Evolutionary conservation across 2,113 vertebrate species (phyloP).

Genomic region (Bombycilla garrulus): DNA sequence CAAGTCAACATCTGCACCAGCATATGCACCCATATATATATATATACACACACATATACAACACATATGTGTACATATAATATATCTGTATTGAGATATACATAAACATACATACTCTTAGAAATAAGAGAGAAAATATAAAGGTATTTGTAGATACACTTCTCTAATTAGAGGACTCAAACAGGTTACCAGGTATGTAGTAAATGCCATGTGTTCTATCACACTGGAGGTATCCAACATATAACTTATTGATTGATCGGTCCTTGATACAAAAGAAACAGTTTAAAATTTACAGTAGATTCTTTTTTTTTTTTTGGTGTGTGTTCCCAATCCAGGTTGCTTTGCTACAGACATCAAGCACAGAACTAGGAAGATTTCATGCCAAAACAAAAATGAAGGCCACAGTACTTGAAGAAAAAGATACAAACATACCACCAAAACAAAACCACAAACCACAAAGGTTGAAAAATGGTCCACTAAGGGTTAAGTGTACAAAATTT

Average conservation of each 20-base stretch:
- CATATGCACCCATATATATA: background rate
- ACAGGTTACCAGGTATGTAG: background rate
- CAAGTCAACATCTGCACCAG: background rate
- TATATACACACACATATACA: background rate
- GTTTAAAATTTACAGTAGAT: constrained; percentile 59
- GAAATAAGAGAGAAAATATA: constrained; percentile 4
- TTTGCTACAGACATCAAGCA: constrained; percentile 80
- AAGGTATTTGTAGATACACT: background rate
- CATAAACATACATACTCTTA: background rate
- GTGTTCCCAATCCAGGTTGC: constrained; percentile 76
- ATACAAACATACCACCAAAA: constrained; percentile 78
- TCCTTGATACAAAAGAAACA: background rate
- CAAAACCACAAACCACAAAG: constrained; percentile 77
- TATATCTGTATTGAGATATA: background rate
- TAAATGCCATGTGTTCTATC: background rate
- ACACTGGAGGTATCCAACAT: constrained; percentile 7
- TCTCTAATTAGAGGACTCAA: constrained; percentile 2
- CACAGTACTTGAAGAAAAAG: constrained; percentile 76
- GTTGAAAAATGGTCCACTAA: constrained; percentile 76
- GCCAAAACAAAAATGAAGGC: constrained; percentile 80
- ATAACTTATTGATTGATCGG: background rate
- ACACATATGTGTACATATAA: background rate
- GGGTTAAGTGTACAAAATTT: constrained; percentile 70
- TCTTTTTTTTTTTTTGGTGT: constrained; percentile 26
- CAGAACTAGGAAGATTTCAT: constrained; percentile 78